Evolutionary conservation across 2,888 invertebrate species (phyloP).

Genomic region (Acanthosepion esculentum): DNA sequence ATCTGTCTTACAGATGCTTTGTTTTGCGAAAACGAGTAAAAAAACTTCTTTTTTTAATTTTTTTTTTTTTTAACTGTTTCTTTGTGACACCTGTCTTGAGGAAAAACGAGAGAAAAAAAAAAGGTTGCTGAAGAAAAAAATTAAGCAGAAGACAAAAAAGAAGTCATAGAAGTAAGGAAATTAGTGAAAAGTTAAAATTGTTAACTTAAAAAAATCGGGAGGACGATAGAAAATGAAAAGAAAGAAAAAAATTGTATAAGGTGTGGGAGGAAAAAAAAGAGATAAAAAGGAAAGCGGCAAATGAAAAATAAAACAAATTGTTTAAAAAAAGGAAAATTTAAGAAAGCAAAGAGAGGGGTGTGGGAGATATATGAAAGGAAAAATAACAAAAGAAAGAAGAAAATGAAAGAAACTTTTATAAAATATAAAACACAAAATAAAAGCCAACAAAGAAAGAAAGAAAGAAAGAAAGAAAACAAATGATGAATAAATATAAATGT

Average conservation of each 20-base stretch:
- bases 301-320: neutral
- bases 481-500: too few relatives aligned
- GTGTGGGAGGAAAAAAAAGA: neutral
- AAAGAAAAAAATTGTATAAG: neutral
- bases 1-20: neutral
- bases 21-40: neutral
- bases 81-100: neutral
- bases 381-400: too few relatives aligned
- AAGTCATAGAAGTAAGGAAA: neutral
- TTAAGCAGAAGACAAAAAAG: neutral
- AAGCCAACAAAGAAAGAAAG: too few relatives aligned
- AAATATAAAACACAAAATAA: too few relatives aligned
- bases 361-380: too few relatives aligned
- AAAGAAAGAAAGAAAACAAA: too few relatives aligned
- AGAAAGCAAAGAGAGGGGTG: too few relatives aligned
- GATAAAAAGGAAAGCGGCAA: too few relatives aligned
- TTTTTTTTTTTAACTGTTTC: neutral
- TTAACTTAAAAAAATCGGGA: neutral
- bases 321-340: too few relatives aligned
- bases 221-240: neutral
- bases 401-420: too few relatives aligned
- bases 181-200: neutral
- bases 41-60: too few relatives aligned
- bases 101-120: neutral
- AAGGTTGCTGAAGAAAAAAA: neutral